Base-by-base conservation (phyloP, 2,888 invertebrate species). In the Euplexia lucipara region DNA sequence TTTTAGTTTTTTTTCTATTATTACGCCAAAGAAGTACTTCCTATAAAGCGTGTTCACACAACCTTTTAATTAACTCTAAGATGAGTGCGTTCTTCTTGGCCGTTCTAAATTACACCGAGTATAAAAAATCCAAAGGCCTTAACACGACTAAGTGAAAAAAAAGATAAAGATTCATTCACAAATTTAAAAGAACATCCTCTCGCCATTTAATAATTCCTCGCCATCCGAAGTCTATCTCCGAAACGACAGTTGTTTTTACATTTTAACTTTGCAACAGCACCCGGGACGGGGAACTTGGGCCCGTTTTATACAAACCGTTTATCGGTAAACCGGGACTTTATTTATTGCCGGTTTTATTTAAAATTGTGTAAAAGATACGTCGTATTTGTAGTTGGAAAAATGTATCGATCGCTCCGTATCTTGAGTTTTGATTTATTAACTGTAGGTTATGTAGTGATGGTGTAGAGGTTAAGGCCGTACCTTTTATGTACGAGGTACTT, bases 301-400 rank as follows among this genome's bases (percentile, higher is more conserved):
- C 45, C n/a, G 41, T 18, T 74, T 56, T 56, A 26, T 8, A 72
- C 59, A 45, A 44, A 51, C 74, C 45, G 73, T 75, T 77, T 72
- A 78, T 73, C 74, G 45, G 74, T 18, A 45, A 37, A 54, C 51
- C 34, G 9, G 9, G 8, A 7, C 16, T 56, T 73, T 73, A 75
- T 78, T 75, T 75, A 75, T 78, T 58, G 68, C 58, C 37, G 10
- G 35, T 42, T 66, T 66, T 57, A 45, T 72, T 59, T 76, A 71
- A 71, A 77, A 76, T n/a, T 41, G 65, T 56, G 59, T 48, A 59
- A 56, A 20, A 59, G 45, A 47, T 71, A 44, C 14, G 51, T 44
- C 12, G 51, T 16, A n/a, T n/a, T n/a, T 42, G 49, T 39, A 32
- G 41, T 22, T 35, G 14, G 45, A 34, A 49, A 58, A 54, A 47